Conservation (phyloP, 2,797 vertebrate genomes). For the Poliocrania exsul region DNA sequence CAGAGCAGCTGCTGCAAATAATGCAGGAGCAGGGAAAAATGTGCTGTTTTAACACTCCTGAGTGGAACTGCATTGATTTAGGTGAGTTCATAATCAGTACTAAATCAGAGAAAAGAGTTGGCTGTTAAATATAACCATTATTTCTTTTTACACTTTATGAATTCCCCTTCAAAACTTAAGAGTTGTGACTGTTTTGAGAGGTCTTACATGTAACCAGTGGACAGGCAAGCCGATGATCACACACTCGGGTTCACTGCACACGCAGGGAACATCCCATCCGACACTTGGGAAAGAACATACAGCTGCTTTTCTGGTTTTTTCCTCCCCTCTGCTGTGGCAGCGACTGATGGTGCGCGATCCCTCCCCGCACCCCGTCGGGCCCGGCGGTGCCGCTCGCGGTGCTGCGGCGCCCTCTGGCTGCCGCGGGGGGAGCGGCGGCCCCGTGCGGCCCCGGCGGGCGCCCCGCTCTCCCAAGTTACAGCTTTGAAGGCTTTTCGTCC, state of each 20-base stretch:
- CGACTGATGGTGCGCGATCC: neutral
- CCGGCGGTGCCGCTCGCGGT: neutral
- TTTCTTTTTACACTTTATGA: neutral
- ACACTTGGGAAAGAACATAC: neutral
- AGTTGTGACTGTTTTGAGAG: neutral
- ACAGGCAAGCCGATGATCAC: neutral
- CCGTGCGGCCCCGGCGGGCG: neutral
- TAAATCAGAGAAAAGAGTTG: neutral
- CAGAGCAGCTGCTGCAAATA: neutral
- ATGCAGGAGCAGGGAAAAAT: neutral
- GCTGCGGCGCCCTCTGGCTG: constrained; percentile 16
- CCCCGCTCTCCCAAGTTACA: fast-evolving
- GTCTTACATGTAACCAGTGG: neutral
- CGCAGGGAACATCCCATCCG: neutral
- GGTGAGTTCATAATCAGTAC: neutral
- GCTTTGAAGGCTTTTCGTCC: fast-evolving
- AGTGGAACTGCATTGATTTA: neutral
- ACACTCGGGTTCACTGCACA: neutral
- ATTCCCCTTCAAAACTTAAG: neutral
- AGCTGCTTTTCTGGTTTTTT: fast-evolving
- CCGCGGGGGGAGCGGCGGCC: neutral
- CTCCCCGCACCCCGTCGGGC: neutral
- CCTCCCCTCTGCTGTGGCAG: fast-evolving
- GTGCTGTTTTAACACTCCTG: neutral
- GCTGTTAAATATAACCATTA: neutral